Percentiles rank a stretch among this genome's conserved stretches.
phyloP scores from a whole-genome alignment of 1,140 invertebrate genomes.

The Papilio aristodemus region DNA sequence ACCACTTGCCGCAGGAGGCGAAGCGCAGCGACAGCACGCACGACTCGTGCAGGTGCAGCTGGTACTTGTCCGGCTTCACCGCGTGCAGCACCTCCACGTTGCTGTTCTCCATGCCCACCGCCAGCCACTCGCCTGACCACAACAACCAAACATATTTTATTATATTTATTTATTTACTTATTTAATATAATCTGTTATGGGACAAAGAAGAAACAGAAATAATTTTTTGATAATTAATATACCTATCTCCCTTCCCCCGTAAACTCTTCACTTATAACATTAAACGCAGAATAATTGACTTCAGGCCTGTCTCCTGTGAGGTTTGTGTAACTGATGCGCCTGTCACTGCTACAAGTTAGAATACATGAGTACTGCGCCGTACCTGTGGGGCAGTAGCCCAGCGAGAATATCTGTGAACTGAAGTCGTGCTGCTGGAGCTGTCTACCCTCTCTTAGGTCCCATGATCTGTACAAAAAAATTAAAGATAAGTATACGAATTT shows the following conservation, averaged over 20 bases:
- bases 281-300: too few species aligned
- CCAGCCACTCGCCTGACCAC: conserved; percentile 96
- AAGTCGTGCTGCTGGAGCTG: conserved; percentile 98
- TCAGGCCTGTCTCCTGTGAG: too few species aligned
- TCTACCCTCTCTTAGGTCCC: conserved; percentile 96
- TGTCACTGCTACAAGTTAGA: conserved; percentile 44
- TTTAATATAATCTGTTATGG: too few species aligned
- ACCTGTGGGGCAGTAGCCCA: conserved; percentile 98
- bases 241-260: too few species aligned
- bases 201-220: too few species aligned
- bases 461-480: conserved; percentile 82
- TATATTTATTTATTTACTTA: too few species aligned
- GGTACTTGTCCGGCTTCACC: conserved; percentile 97
- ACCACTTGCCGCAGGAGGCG: conserved; percentile 99
- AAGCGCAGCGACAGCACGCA: conserved; percentile 98
- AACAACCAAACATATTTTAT: background rate
- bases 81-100: conserved; percentile 98
- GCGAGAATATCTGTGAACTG: conserved; percentile 96
- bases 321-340: too few species aligned
- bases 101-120: conserved; percentile 99
- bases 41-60: conserved; percentile 97
- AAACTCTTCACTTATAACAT: too few species aligned
- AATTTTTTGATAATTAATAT: too few species aligned
- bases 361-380: conserved; percentile 45
- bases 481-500: conserved; percentile 5